These are phyloP conservation scores for Genyomyrus donnyi DNA, from an alignment of 2,113 vertebrate species.

Conservation along the genomic window DNA sequence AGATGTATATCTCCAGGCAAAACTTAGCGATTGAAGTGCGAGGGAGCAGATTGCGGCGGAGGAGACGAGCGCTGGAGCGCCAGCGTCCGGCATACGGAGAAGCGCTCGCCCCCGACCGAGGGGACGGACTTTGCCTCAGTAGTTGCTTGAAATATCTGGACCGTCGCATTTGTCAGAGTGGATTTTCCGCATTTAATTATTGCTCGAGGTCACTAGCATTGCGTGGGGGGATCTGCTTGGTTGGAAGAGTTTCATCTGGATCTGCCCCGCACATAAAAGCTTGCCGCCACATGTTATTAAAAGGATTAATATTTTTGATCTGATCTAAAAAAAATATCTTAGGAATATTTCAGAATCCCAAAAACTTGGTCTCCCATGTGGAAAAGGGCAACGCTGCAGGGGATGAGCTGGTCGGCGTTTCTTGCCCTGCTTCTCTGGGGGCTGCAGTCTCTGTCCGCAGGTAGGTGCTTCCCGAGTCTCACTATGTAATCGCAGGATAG, in stretches of 20 bases:
- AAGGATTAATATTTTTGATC: background rate
- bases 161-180: conserved; percentile 1
- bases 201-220: conserved; percentile 44
- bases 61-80: conserved; percentile 5
- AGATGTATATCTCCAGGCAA: conserved; percentile 34
- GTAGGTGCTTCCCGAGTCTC: conserved; percentile 32
- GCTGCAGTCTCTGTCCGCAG: conserved; percentile 43
- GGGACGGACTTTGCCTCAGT: conserved; percentile 33
- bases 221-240: conserved; percentile 39
- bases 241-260: conserved; percentile 40
- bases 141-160: conserved; percentile 15
- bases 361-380: background rate
- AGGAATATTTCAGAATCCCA: conserved; percentile 4
- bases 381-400: background rate
- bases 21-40: conserved; percentile 32
- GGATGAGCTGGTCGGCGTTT: conserved; percentile 38
- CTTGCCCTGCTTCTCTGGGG: conserved; percentile 34
- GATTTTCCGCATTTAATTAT: conserved; percentile 31
- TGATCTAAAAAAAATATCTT: background rate
- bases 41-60: conserved; percentile 40
- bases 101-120: conserved; percentile 2
- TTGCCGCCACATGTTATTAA: conserved; percentile 23
- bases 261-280: conserved; percentile 27
- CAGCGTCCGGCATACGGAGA: background rate
- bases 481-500: background rate